phyloP scores from a whole-genome alignment of 1,140 invertebrate species.

The Rhopalosiphum padi region DNA sequence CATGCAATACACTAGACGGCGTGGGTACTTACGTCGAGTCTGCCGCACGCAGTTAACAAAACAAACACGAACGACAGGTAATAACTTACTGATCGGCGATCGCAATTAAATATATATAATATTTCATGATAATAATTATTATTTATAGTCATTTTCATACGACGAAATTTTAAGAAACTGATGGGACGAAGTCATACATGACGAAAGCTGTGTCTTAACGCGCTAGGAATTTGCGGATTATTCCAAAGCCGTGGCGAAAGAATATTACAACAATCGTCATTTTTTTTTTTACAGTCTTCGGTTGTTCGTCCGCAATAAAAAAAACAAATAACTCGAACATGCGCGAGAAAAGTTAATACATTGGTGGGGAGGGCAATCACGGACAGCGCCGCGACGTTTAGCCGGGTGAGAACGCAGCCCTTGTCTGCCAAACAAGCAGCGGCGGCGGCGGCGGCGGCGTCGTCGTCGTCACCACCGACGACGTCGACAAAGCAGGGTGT shows the following conservation, averaged over 20 bases:
- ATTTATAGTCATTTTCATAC: neutral
- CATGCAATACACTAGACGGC: neutral
- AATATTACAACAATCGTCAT: neutral
- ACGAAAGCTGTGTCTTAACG: neutral
- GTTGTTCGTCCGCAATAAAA: neutral
- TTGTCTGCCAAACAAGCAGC: neutral
- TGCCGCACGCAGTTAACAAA: neutral
- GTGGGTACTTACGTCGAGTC: neutral
- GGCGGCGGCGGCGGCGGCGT: neutral
- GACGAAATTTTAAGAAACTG: neutral
- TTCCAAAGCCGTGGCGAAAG: neutral
- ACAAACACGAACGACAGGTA: neutral
- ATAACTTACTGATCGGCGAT: too few relatives aligned
- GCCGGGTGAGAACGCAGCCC: constrained; percentile 28
- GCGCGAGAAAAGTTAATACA: neutral
- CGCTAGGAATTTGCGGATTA: neutral
- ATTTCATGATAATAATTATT: neutral
- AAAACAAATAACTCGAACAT: neutral
- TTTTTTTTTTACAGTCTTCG: neutral
- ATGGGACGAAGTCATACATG: neutral
- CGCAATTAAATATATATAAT: neutral
- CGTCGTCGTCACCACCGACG: neutral
- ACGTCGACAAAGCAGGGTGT: neutral
- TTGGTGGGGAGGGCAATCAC: neutral
- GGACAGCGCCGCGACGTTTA: neutral